Conservation (phyloP, 1,140 invertebrate species). For the Tetragonula clypearis region DNA sequence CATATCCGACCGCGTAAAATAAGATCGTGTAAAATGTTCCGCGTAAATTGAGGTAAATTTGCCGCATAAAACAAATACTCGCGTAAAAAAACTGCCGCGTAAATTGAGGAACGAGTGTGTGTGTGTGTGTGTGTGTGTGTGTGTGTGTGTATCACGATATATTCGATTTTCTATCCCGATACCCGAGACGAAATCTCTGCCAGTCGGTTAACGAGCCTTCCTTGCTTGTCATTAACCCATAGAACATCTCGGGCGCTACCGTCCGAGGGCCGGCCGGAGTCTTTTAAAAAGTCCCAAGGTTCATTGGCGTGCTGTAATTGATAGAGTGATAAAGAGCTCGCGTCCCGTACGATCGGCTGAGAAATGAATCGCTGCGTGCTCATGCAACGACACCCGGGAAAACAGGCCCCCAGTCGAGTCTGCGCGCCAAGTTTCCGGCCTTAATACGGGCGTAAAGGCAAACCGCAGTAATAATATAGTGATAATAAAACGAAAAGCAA, state of each 20-base stretch:
- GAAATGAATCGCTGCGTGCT: conserved; percentile 62
- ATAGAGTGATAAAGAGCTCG: conserved; percentile 75
- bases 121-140: no score
- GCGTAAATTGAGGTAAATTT: no score
- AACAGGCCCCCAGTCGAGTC: background rate
- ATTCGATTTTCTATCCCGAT: background rate
- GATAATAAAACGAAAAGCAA: conserved; percentile 78
- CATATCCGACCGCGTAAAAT: no score
- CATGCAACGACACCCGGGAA: background rate
- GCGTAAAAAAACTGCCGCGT: no score
- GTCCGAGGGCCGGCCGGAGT: background rate
- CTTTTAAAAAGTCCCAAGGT: conserved; percentile 30
- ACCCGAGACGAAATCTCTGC: background rate
- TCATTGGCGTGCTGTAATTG: conserved; percentile 69
- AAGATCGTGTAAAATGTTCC: no score
- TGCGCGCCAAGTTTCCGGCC: conserved; percentile 23
- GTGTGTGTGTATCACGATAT: background rate
- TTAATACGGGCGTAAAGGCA: conserved; percentile 74
- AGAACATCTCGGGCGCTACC: conserved; percentile 33
- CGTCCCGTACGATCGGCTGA: conserved; percentile 20
- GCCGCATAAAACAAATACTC: no score
- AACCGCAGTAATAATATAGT: conserved; percentile 76
- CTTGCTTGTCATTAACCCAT: background rate
- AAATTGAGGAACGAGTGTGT: no score
- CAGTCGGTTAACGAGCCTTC: background rate